These are phyloP conservation scores for Saccostrea glomerata DNA, from an alignment of 1,140 invertebrate genomes.

Conservation along the genomic window DNA sequence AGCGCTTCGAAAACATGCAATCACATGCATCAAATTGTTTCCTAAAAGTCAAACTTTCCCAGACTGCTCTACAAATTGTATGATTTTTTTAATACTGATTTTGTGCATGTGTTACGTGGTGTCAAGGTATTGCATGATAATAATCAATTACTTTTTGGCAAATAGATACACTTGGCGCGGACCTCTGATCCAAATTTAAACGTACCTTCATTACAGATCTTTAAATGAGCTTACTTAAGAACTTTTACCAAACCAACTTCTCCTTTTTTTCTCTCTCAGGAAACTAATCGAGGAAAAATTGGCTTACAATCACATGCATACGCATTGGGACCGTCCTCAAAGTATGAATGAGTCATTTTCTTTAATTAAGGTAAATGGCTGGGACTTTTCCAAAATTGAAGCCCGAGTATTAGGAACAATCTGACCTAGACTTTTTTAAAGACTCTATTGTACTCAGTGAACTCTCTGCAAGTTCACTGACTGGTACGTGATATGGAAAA, in stretches of 20 bases:
- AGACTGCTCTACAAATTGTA: background rate
- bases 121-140: conserved; percentile 27
- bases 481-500: background rate
- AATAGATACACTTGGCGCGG: conserved; percentile 20
- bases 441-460: background rate
- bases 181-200: conserved; percentile 21
- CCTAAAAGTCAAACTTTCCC: conserved; percentile 14
- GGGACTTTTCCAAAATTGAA: background rate
- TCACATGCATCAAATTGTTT: conserved; percentile 9
- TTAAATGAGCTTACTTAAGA: conserved; percentile 11
- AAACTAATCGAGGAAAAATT: background rate
- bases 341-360: conserved; percentile 2
- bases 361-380: background rate
- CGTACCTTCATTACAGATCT: background rate
- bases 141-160: conserved; percentile 19
- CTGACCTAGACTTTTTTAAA: background rate
- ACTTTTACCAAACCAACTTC: conserved; percentile 5
- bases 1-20: background rate
- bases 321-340: background rate
- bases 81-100: background rate
- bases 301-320: background rate
- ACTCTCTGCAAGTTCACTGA: background rate
- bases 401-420: background rate
- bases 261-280: background rate
- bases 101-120: background rate